Evolutionary conservation across 2,888 invertebrate genomes (phyloP).

Genomic region (Bellardia bayeri): DNA sequence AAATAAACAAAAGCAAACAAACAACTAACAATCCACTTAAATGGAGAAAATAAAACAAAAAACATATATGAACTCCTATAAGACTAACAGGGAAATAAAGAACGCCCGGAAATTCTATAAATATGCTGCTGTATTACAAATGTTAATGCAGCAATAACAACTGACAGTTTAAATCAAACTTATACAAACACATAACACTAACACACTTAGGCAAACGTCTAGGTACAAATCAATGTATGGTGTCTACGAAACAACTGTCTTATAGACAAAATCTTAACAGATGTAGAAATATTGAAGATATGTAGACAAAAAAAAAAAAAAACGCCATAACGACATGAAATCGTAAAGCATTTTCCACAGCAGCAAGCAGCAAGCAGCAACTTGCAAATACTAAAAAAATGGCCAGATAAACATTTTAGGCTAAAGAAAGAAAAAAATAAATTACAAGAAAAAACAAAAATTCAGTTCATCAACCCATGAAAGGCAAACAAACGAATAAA

Average conservation of each 20-base stretch:
- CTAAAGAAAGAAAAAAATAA: slow-evolving; percentile 17
- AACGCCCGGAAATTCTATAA: slow-evolving; percentile 43
- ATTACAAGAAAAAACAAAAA: slow-evolving; percentile 21
- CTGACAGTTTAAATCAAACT: slow-evolving; percentile 49
- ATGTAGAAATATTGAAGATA: slow-evolving; percentile 23
- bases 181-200: slow-evolving; percentile 14
- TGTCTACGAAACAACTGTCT: not conserved
- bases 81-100: not conserved
- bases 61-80: not conserved
- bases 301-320: not conserved
- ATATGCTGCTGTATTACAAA: slow-evolving; percentile 46
- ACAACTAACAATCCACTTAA: slow-evolving; percentile 23
- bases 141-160: slow-evolving; percentile 26
- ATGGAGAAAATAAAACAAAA: not conserved
- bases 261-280: not conserved
- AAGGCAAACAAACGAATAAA: slow-evolving; percentile 50
- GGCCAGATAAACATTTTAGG: slow-evolving; percentile 20
- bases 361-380: not conserved
- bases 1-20: not conserved
- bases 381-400: slow-evolving; percentile 8
- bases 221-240: not conserved
- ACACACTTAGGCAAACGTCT: not conserved
- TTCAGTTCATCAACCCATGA: slow-evolving; percentile 68
- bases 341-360: slow-evolving; percentile 19
- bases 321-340: slow-evolving; percentile 10